Base-by-base conservation (phyloP, 2,888 invertebrate genomes). In the Cephus runcator region DNA sequence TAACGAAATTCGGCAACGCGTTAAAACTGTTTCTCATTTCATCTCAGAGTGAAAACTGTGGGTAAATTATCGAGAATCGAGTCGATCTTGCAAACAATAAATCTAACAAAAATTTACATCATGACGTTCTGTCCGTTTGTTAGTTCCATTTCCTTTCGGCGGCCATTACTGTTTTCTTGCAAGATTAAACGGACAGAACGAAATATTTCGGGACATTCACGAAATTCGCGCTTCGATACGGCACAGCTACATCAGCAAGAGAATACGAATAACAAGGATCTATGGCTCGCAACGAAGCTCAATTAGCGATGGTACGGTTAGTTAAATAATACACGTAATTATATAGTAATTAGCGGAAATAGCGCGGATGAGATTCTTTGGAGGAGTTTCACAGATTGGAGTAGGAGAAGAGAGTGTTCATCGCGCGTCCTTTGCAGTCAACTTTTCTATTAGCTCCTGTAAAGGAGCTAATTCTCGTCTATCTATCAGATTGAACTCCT, bases 401-500 rank as follows among this genome's bases (percentile, higher is more conserved):
- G 82, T 81, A 73, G 75, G 69, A 76, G 78, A 76, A 73, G 75
- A 80, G 77, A 83, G 83, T 79, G 81, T 94, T 94, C 96, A 97
- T 94, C 97, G 95, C 87, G 95, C 95, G 90, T 97, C 97, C 93
- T 97, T 97, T 85, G 97, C 96, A 75, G 98, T 97, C 88, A 98
- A 93, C 93, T 97, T 98, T 92, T 99, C 98, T 92, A 99, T 99
- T 86, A 99, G 94, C 92, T 99, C 99, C 92, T 99, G 98, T 84
- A 99, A 94, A 77, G 99, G 99, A 83, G 98, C 98, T 92, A 99
- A 93, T 93, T 99, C 99, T 90, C 98, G 95, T 88, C 98, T 95
- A 92, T 99, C 99, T 91, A 99, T 99, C 90, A 99, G 94, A 93
- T 96, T 96, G 93, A 99, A 99, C 93, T 99, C 99, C 95, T 99